Percentiles rank a stretch among this genome's conserved stretches.
These are phyloP conservation scores for Peromyscus melanophrys DNA, from an alignment of 2,797 vertebrate species.

Conservation along the genomic window DNA sequence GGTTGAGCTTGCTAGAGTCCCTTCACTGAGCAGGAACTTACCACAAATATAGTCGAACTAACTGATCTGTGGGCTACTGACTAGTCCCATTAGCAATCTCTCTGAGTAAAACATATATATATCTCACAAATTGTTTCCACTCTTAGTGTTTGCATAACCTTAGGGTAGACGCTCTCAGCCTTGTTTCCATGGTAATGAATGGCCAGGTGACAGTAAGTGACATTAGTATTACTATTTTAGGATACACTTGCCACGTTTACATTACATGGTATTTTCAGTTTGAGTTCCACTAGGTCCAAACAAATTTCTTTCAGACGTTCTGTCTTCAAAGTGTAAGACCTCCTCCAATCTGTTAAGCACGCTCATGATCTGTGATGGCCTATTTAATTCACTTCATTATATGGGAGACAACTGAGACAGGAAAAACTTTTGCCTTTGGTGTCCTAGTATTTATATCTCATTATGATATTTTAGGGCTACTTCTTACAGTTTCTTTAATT, in stretches of 20 bases:
- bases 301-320: conserved; percentile 61
- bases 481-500: conserved; percentile 51
- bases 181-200: background rate
- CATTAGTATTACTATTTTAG: conserved; percentile 17
- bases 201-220: background rate
- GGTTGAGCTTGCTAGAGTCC: background rate
- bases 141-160: background rate
- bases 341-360: conserved; percentile 5
- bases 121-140: background rate
- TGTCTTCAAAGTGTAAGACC: conserved; percentile 46
- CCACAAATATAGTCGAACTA: background rate
- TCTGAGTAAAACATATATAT: background rate
- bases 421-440: background rate
- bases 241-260: conserved; percentile 13
- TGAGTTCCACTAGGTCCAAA: conserved; percentile 37
- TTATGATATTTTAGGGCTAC: background rate
- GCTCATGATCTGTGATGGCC: background rate
- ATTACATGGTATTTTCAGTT: conserved; percentile 19
- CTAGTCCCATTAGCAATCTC: background rate
- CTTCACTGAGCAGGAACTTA: background rate
- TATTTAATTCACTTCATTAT: conserved; percentile 53
- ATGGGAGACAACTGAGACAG: conserved; percentile 13
- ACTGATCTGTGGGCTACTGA: background rate
- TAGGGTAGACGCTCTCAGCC: background rate
- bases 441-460: background rate